A percentile compares a stretch with the other conserved stretches of the same genome.
Conservation (phyloP, 2,888 invertebrate species). For the Bombylius major region DNA sequence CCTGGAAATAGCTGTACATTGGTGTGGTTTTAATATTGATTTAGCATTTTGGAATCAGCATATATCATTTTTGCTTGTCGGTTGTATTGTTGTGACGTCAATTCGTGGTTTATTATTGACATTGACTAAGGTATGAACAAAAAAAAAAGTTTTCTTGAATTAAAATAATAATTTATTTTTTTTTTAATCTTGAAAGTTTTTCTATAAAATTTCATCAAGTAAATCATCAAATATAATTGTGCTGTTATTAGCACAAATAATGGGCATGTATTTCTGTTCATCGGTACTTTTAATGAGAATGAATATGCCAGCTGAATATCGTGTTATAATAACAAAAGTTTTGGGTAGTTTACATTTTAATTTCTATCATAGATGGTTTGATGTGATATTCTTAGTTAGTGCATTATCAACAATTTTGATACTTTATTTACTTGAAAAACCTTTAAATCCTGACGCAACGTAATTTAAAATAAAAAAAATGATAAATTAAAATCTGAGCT, state of each 20-base stretch:
- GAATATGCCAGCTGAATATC: constrained; percentile 98
- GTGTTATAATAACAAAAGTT: constrained; percentile 74
- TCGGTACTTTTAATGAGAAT: constrained; percentile 94
- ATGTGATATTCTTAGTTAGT: constrained; percentile 95
- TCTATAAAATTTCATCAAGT: constrained; percentile 97
- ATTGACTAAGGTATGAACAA: constrained; percentile 70
- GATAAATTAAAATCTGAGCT: no score
- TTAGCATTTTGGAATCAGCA: constrained; percentile 99
- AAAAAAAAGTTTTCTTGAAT: not conserved
- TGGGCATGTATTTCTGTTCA: constrained; percentile 99
- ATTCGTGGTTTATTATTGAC: constrained; percentile 92
- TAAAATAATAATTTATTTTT: not conserved
- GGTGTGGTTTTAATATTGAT: constrained; percentile 91
- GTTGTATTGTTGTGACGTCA: constrained; percentile 95
- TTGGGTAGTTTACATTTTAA: constrained; percentile 95
- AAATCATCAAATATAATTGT: constrained; percentile 98
- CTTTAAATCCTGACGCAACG: constrained; percentile 38
- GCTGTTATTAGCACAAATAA: constrained; percentile 89
- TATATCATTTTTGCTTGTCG: constrained; percentile 91
- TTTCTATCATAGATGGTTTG: constrained; percentile 99
- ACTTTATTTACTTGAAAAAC: constrained; percentile 89
- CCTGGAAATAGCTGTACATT: constrained; percentile 91
- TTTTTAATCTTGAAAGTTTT: constrained; percentile 61
- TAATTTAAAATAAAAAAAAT: not conserved
- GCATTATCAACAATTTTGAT: constrained; percentile 92